phyloP scores from a whole-genome alignment of 2,113 vertebrate genomes.

The Reinhardtius hippoglossoides region DNA sequence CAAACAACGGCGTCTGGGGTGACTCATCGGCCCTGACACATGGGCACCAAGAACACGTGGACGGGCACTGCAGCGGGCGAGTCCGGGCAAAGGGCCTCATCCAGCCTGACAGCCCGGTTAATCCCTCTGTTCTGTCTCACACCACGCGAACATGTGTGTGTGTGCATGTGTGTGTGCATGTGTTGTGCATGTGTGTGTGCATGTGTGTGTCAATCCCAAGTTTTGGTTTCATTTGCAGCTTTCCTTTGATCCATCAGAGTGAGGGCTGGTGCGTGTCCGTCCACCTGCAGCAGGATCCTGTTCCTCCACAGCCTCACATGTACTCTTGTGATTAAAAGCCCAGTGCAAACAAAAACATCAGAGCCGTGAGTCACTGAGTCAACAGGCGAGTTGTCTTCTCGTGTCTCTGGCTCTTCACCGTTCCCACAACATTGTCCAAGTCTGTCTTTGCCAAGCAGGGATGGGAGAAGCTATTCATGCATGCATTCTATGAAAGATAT shows the following conservation, averaged over 20 bases:
- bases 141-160: slow-evolving; percentile 5
- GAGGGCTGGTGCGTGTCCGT: slow-evolving; percentile 8
- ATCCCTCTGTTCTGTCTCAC: slow-evolving; percentile 28
- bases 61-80: slow-evolving; percentile 55
- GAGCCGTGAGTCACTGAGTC: slow-evolving; percentile 71
- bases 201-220: neutral
- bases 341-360: slow-evolving; percentile 58
- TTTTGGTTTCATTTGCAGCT: neutral
- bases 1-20: slow-evolving; percentile 68
- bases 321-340: slow-evolving; percentile 49
- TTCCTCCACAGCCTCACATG: slow-evolving; percentile 54
- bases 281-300: slow-evolving; percentile 55
- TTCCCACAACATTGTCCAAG: slow-evolving; percentile 47
- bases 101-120: slow-evolving; percentile 42
- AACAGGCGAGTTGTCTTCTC: slow-evolving; percentile 59
- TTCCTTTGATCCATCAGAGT: no score
- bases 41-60: slow-evolving; percentile 71
- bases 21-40: slow-evolving; percentile 73
- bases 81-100: slow-evolving; percentile 51
- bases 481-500: neutral
- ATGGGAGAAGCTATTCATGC: neutral
- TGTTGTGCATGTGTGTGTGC: slow-evolving; percentile 15
- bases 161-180: slow-evolving; percentile 11
- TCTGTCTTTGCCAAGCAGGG: neutral
- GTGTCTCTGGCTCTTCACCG: slow-evolving; percentile 32